Evolutionary conservation across 2,797 vertebrate species (phyloP).

Genomic region (Sitta carolinensis): DNA sequence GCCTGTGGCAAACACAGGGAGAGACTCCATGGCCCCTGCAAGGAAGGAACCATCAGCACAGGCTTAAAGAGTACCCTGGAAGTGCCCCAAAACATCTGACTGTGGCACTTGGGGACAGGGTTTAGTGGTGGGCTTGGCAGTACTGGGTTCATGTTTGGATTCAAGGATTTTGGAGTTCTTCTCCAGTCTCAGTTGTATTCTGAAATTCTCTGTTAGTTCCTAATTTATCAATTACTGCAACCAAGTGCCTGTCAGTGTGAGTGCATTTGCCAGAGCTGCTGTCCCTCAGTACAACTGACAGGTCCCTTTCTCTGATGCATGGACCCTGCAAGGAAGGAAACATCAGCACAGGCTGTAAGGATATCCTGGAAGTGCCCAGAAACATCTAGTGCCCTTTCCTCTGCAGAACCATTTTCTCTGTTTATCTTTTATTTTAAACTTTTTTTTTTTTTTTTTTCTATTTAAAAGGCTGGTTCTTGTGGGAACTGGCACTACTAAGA

Average conservation of each 20-base stretch:
- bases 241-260: no score
- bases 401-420: background rate
- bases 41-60: background rate
- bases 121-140: background rate
- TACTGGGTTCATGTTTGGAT: no score
- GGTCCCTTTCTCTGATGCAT: no score
- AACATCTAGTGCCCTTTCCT: background rate
- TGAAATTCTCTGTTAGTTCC: no score
- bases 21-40: background rate
- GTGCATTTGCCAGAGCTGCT: no score
- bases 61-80: background rate
- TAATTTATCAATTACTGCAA: no score
- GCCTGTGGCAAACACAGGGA: background rate
- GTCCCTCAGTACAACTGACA: no score
- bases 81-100: background rate
- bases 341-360: no score
- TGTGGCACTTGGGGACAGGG: accelerated
- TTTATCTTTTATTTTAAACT: accelerated
- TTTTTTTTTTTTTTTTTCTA: background rate
- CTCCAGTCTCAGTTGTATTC: no score
- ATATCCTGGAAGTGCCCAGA: no score
- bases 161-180: no score
- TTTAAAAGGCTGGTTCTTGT: background rate
- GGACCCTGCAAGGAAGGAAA: no score
- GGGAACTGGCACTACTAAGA: background rate